Conservation (phyloP, 2,888 invertebrate species). For the Helicoverpa assulta region DNA sequence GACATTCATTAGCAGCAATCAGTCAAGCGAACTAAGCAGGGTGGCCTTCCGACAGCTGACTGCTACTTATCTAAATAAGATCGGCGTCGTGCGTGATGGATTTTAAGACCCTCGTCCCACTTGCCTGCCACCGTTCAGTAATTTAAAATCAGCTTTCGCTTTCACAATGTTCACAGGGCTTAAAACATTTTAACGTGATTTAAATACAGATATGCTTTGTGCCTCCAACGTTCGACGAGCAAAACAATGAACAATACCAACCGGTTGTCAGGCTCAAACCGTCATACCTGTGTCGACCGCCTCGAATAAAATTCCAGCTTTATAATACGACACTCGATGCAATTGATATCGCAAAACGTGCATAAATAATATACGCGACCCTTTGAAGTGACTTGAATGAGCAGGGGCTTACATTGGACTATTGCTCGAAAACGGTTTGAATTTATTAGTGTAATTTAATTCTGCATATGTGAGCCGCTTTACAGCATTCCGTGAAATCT, state of each 20-base stretch:
- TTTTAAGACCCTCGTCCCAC: slow-evolving; percentile 82
- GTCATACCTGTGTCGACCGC: slow-evolving; percentile 31
- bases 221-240: slow-evolving; percentile 37
- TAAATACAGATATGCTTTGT: slow-evolving; percentile 54
- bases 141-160: slow-evolving; percentile 61
- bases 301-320: slow-evolving; percentile 9
- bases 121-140: slow-evolving; percentile 60
- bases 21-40: slow-evolving; percentile 86
- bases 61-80: slow-evolving; percentile 89
- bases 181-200: slow-evolving; percentile 57
- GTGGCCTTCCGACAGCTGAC: slow-evolving; percentile 82
- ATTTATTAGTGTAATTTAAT: slow-evolving; percentile 74
- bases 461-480: slow-evolving; percentile 70
- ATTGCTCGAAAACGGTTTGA: slow-evolving; percentile 63
- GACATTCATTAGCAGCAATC: slow-evolving; percentile 87
- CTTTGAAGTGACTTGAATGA: slow-evolving; percentile 41
- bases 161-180: slow-evolving; percentile 52
- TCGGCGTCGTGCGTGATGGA: slow-evolving; percentile 87
- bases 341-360: slow-evolving; percentile 19
- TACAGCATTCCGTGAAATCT: slow-evolving; percentile 70
- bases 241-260: slow-evolving; percentile 52
- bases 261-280: slow-evolving; percentile 19
- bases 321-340: slow-evolving; percentile 15
- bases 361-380: slow-evolving; percentile 25
- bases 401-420: slow-evolving; percentile 56